Conservation (phyloP, 2,888 invertebrate genomes). For the Calameuta filiformis region DNA sequence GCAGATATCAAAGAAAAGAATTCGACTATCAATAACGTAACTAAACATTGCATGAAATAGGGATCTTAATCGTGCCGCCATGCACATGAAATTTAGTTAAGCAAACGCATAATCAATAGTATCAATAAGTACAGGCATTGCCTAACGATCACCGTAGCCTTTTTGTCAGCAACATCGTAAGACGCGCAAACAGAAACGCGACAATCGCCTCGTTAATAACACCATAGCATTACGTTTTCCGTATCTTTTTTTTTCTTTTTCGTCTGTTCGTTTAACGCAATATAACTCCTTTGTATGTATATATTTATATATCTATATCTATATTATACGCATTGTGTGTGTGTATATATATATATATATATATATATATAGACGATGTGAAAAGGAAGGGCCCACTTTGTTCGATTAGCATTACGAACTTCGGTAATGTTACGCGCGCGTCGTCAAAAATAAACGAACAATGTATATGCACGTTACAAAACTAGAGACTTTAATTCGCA, state of each 20-base stretch:
- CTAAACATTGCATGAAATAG: background rate
- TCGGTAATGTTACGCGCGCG: background rate
- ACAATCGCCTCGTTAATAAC: background rate
- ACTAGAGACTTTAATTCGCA: background rate
- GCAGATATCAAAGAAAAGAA: background rate
- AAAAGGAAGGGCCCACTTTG: background rate
- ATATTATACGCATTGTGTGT: background rate
- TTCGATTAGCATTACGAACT: background rate
- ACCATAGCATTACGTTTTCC: background rate
- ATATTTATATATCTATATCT: background rate
- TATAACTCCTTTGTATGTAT: conserved; percentile 11
- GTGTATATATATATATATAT: background rate
- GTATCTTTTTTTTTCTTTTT: conserved; percentile 4
- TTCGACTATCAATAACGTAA: background rate
- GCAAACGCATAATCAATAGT: background rate
- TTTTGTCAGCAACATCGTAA: background rate
- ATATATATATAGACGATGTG: background rate
- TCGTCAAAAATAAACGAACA: background rate
- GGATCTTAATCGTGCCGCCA: background rate
- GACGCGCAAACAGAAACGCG: background rate
- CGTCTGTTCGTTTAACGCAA: conserved; percentile 19
- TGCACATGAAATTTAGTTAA: background rate
- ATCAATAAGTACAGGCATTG: background rate
- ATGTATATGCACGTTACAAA: background rate
- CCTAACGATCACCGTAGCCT: background rate